Percentiles rank a stretch among this genome's conserved stretches.
phyloP scores from a whole-genome alignment of 2,113 vertebrate species.

The Halichoeres trimaculatus region DNA sequence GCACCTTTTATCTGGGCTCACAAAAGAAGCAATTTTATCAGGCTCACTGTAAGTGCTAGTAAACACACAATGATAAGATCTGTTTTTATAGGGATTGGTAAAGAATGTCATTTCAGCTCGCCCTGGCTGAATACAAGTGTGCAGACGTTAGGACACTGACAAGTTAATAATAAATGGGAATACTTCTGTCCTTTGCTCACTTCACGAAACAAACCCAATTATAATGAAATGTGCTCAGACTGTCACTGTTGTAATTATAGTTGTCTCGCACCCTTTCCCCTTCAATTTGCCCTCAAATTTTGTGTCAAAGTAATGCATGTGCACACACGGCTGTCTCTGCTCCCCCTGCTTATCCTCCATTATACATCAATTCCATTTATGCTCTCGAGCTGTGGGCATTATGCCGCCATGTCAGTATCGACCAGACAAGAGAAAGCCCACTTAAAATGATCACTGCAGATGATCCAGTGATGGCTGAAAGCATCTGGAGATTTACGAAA shows the following conservation, averaged over 20 bases:
- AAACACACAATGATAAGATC: neutral
- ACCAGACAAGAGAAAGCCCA: conserved; percentile 27
- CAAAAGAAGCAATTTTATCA: neutral
- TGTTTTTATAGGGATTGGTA: neutral
- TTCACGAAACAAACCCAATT: conserved; percentile 21
- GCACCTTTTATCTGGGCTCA: neutral
- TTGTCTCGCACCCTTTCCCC: neutral
- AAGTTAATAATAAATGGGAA: conserved; percentile 12
- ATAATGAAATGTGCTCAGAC: conserved; percentile 31
- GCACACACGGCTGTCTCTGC: conserved; percentile 6
- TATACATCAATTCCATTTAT: conserved; percentile 41
- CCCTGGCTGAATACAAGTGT: neutral
- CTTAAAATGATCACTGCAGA: conserved; percentile 29
- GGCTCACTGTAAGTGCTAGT: neutral
- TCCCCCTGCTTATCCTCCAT: conserved; percentile 9
- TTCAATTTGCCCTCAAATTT: neutral
- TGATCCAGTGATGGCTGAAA: conserved; percentile 5
- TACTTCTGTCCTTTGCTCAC: neutral
- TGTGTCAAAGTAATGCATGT: conserved; percentile 24
- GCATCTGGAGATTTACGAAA: conserved; percentile 14
- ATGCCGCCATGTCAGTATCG: conserved; percentile 29
- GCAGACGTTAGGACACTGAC: neutral
- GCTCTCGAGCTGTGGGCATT: conserved; percentile 16
- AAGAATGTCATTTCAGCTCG: neutral
- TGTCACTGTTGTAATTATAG: conserved; percentile 25